Conservation (phyloP, 2,113 vertebrate genomes). For the Cichladusa arquata region DNA sequence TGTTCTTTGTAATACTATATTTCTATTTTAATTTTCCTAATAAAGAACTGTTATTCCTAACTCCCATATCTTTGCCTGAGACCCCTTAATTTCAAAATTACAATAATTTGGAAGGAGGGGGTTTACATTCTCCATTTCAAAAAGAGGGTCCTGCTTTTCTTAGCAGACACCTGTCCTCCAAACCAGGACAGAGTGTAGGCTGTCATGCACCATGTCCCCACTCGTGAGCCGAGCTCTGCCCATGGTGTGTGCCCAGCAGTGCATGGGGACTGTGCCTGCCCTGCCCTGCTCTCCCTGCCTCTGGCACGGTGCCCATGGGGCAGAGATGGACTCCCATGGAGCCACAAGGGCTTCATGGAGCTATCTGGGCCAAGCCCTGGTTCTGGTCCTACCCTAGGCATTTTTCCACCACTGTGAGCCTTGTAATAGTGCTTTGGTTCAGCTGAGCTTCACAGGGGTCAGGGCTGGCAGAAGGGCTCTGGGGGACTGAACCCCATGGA, state of each 20-base stretch:
- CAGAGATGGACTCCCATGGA: fast-evolving
- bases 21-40: too few relatives aligned
- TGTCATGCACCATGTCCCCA: fast-evolving
- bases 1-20: too few relatives aligned
- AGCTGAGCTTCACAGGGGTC: background rate
- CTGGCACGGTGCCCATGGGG: fast-evolving
- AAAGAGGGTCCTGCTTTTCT: too few relatives aligned
- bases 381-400: background rate
- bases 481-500: fast-evolving
- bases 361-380: background rate
- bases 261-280: background rate
- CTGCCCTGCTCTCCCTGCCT: background rate
- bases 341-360: background rate
- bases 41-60: too few relatives aligned
- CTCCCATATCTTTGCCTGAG: too few relatives aligned
- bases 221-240: fast-evolving
- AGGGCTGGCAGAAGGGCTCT: background rate
- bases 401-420: background rate
- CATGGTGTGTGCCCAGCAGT: fast-evolving
- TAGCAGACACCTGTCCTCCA: too few relatives aligned
- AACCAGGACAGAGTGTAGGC: too few relatives aligned
- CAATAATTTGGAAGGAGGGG: too few relatives aligned
- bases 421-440: fast-evolving
- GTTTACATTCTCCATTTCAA: too few relatives aligned
- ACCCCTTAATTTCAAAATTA: too few relatives aligned